These are phyloP conservation scores for Catostomus latipinnis DNA, from an alignment of 2,797 vertebrate species.

Conservation along the genomic window DNA sequence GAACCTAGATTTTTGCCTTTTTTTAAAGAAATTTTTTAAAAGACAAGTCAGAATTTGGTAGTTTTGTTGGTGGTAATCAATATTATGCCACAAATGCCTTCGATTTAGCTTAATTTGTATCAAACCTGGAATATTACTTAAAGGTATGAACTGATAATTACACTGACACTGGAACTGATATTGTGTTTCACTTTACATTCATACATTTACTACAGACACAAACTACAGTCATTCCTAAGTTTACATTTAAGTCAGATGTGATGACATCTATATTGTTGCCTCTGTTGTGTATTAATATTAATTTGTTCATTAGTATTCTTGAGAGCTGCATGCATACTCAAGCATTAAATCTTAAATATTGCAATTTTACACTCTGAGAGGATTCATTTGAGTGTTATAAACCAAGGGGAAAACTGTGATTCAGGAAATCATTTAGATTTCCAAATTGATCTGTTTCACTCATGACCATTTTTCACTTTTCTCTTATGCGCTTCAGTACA, in stretches of 20 bases:
- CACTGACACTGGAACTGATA: slow-evolving; percentile 1
- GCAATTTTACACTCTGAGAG: background rate
- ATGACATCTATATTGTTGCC: slow-evolving; percentile 4
- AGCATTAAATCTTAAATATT: slow-evolving; percentile 16
- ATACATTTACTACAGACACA: too few species aligned
- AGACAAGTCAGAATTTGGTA: too few species aligned
- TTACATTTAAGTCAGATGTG: slow-evolving; percentile 1
- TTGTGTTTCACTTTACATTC: background rate
- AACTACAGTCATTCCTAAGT: slow-evolving; percentile 3
- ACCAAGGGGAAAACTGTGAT: slow-evolving; percentile 17
- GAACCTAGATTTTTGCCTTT: too few species aligned
- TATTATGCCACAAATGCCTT: too few species aligned
- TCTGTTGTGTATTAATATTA: slow-evolving; percentile 42
- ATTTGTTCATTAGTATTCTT: background rate
- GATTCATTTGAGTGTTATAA: background rate
- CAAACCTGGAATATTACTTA: too few species aligned
- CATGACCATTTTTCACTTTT: background rate
- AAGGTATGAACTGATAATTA: background rate
- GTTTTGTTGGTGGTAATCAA: too few species aligned
- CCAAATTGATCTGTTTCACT: background rate
- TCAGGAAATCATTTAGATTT: slow-evolving; percentile 5
- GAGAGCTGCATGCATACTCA: background rate
- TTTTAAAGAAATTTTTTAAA: too few species aligned
- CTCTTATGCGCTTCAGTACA: background rate
- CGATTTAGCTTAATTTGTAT: too few species aligned